Percentiles rank a stretch among this genome's conserved stretches.
These are phyloP conservation scores for Orius insidiosus DNA, from an alignment of 1,140 invertebrate species.

Conservation along the genomic window DNA sequence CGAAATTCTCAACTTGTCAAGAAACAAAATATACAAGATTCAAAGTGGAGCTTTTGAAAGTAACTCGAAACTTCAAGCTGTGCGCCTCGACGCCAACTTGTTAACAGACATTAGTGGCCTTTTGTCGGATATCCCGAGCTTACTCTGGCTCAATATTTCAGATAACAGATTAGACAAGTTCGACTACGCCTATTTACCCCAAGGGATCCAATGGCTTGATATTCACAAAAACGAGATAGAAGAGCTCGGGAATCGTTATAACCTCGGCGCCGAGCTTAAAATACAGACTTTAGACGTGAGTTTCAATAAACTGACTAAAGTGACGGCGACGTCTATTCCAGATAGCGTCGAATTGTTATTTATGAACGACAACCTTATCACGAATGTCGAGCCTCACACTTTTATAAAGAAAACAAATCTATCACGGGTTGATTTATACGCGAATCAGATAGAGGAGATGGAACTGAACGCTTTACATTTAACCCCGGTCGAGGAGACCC, in stretches of 20 bases:
- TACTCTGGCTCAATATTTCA: slow-evolving; percentile 80
- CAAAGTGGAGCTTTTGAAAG: slow-evolving; percentile 67
- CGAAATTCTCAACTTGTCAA: slow-evolving; percentile 74
- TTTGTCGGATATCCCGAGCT: slow-evolving; percentile 61
- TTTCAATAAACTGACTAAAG: slow-evolving; percentile 59
- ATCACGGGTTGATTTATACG: slow-evolving; percentile 65
- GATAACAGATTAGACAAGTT: slow-evolving; percentile 81
- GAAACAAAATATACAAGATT: slow-evolving; percentile 62
- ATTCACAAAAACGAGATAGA: slow-evolving; percentile 74
- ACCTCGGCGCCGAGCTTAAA: slow-evolving; percentile 43
- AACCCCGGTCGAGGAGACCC: slow-evolving; percentile 45
- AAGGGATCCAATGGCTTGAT: slow-evolving; percentile 71
- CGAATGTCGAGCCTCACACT: slow-evolving; percentile 57
- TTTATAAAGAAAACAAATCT: slow-evolving; percentile 70
- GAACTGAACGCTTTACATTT: slow-evolving; percentile 61
- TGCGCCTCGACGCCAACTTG: slow-evolving; percentile 70
- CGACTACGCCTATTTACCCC: slow-evolving; percentile 71
- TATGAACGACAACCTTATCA: slow-evolving; percentile 67
- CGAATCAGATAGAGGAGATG: slow-evolving; percentile 66
- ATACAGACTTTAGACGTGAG: slow-evolving; percentile 65
- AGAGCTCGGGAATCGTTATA: slow-evolving; percentile 57
- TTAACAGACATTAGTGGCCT: slow-evolving; percentile 68
- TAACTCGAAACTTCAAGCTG: slow-evolving; percentile 62
- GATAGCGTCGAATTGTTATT: slow-evolving; percentile 61
- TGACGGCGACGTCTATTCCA: slow-evolving; percentile 50